phyloP scores from a whole-genome alignment of 2,797 vertebrate species.

The Sebastes goodei region DNA sequence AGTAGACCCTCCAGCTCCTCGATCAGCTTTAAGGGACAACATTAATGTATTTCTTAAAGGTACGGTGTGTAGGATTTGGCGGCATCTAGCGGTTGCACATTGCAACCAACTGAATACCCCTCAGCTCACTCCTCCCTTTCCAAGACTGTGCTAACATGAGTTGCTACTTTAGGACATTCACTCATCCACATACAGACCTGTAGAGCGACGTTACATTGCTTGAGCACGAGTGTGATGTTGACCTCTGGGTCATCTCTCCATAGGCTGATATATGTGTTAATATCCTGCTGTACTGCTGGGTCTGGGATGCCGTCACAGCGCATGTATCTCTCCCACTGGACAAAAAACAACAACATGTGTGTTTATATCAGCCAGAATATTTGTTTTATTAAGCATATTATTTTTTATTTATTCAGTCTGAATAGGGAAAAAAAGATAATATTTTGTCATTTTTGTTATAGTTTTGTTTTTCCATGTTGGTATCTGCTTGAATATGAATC shows the following conservation, averaged over 20 bases:
- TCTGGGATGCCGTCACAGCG: constrained; percentile 88
- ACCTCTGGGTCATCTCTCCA: constrained; percentile 86
- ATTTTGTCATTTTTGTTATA: background rate
- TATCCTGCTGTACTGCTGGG: constrained; percentile 82
- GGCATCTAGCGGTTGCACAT: no score
- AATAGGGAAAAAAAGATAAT: background rate
- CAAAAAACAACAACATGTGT: constrained; percentile 7
- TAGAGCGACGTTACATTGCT: constrained; percentile 83
- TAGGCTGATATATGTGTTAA: constrained; percentile 90
- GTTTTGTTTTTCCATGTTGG: background rate
- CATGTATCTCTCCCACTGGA: constrained; percentile 91
- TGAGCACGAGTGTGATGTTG: constrained; percentile 77
- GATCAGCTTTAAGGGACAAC: constrained; percentile 80
- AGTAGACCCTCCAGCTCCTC: constrained; percentile 84
- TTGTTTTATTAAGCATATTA: background rate
- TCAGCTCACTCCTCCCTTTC: no score
- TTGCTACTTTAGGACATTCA: background rate
- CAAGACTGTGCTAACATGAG: no score
- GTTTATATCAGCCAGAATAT: background rate
- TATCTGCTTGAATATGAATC: no score
- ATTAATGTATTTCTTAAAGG: background rate
- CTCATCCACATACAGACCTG: constrained; percentile 73
- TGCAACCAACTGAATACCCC: no score
- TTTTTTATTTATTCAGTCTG: background rate
- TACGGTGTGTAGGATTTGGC: accelerated